Conservation (phyloP, 2,888 invertebrate species). For the Orthosia gracilis region DNA sequence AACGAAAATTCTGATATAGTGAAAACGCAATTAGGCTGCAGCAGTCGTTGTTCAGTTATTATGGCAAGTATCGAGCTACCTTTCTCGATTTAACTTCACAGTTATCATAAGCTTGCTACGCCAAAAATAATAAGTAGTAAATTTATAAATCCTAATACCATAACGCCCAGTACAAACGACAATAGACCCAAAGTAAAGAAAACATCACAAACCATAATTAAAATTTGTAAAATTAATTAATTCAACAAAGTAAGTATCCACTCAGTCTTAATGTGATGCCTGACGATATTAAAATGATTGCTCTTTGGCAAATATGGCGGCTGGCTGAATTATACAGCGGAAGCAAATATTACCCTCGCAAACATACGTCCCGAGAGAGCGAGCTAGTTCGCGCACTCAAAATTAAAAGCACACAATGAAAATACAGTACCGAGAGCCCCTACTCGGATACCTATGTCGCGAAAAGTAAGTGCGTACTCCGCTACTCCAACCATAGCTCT, state of each 20-base stretch:
- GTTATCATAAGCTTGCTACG: neutral
- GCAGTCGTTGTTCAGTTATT: neutral
- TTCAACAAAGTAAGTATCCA: slow-evolving; percentile 85
- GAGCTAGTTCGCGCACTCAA: slow-evolving; percentile 92
- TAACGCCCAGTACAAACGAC: slow-evolving; percentile 8
- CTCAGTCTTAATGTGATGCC: slow-evolving; percentile 89
- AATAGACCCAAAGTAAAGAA: slow-evolving; percentile 21
- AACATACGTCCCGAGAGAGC: slow-evolving; percentile 91
- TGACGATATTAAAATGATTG: slow-evolving; percentile 92
- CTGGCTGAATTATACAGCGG: slow-evolving; percentile 92
- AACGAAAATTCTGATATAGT: too few species aligned
- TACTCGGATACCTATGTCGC: slow-evolving; percentile 89
- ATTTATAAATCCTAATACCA: neutral
- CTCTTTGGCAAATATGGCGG: slow-evolving; percentile 92
- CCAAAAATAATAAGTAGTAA: too few species aligned
- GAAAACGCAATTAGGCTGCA: too few species aligned
- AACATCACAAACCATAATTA: slow-evolving; percentile 71
- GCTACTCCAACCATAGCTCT: slow-evolving; percentile 85
- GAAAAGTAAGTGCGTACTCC: slow-evolving; percentile 89
- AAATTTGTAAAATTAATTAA: slow-evolving; percentile 88
- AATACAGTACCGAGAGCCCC: slow-evolving; percentile 89
- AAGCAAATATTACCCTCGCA: slow-evolving; percentile 92
- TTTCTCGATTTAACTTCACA: neutral
- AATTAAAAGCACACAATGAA: slow-evolving; percentile 93
- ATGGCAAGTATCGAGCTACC: neutral